phyloP scores from a whole-genome alignment of 2,797 vertebrate genomes.

The Eulemur mongoz region DNA sequence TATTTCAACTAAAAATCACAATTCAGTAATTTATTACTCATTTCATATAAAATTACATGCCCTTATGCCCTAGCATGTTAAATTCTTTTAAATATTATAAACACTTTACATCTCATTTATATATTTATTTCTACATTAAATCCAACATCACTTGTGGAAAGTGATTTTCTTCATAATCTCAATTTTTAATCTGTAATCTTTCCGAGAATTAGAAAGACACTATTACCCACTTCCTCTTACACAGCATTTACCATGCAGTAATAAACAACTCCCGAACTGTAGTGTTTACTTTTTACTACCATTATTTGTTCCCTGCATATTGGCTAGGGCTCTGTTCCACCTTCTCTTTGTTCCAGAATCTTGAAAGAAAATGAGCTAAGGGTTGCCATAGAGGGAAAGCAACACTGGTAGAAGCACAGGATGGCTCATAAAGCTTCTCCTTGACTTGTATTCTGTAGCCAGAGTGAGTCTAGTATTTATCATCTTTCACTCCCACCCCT shows the following conservation, averaged over 20 bases:
- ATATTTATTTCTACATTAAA: neutral
- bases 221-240: neutral
- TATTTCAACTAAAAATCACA: neutral
- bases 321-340: neutral
- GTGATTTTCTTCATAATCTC: neutral
- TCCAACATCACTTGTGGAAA: neutral
- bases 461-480: neutral
- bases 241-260: neutral
- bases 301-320: neutral
- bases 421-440: neutral
- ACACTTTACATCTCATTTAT: neutral
- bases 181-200: neutral
- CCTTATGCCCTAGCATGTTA: neutral
- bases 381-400: neutral
- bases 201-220: neutral
- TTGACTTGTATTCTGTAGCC: neutral
- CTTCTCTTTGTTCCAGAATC: neutral
- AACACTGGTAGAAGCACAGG: neutral
- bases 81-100: neutral
- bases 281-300: neutral
- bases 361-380: neutral
- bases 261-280: neutral
- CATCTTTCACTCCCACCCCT: neutral
- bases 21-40: neutral
- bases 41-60: constrained; percentile 4